These are phyloP conservation scores for Papilio aristodemus DNA, from an alignment of 1,140 invertebrate species.

Conservation along the genomic window DNA sequence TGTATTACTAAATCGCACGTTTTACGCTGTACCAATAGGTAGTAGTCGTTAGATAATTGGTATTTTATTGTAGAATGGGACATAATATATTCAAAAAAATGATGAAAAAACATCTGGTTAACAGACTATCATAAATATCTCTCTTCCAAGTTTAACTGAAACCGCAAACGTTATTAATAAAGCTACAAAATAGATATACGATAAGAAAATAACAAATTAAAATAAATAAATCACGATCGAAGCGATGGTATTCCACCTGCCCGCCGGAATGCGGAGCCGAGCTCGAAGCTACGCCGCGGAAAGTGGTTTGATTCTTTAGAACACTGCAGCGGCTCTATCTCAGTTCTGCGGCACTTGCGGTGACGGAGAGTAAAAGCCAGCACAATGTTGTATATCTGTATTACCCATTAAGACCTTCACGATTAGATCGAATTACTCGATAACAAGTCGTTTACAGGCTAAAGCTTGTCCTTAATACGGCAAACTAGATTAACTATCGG, in stretches of 20 bases:
- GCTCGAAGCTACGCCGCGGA: conserved; percentile 45
- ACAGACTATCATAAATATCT: not conserved
- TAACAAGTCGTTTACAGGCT: conserved; percentile 29
- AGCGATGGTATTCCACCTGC: conserved; percentile 46
- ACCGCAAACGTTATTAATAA: conserved; percentile 17
- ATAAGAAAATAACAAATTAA: conserved; percentile 24
- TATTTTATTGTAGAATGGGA: conserved; percentile 44
- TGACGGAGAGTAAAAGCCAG: conserved; percentile 40
- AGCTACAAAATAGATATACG: conserved; percentile 15
- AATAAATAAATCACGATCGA: conserved; percentile 29
- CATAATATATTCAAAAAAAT: conserved; percentile 33
- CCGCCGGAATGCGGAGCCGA: conserved; percentile 46
- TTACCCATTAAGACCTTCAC: conserved; percentile 30
- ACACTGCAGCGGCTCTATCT: conserved; percentile 37
- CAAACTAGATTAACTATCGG: conserved; percentile 22
- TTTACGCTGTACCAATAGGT: conserved; percentile 54
- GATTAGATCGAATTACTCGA: conserved; percentile 27
- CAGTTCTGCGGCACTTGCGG: conserved; percentile 36
- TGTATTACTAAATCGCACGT: conserved; percentile 60
- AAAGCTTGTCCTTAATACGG: conserved; percentile 28
- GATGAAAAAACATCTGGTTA: not conserved
- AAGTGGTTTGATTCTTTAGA: conserved; percentile 60
- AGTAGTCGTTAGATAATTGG: conserved; percentile 59
- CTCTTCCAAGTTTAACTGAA: not conserved
- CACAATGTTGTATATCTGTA: conserved; percentile 32